These are phyloP conservation scores for Masnerella sp. DNA, from an alignment of 2,888 invertebrate species.

Conservation along the genomic window DNA sequence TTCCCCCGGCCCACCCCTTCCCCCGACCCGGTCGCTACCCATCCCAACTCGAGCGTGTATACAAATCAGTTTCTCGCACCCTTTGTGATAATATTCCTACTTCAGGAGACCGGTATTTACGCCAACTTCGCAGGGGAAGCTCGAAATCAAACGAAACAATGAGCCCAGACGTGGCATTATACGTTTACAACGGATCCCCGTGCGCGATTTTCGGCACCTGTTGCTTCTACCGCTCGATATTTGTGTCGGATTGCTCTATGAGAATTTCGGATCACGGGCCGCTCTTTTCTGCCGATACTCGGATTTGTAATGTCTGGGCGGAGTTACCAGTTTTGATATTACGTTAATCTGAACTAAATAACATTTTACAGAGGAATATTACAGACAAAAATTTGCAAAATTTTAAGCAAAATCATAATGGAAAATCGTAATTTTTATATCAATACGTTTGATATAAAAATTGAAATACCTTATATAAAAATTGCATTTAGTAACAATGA, in stretches of 20 bases:
- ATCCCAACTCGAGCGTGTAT: constrained; percentile 59
- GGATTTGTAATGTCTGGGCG: no score
- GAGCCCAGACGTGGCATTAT: constrained; percentile 26
- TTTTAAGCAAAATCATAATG: no score
- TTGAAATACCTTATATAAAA: no score
- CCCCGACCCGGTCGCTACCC: constrained; percentile 35
- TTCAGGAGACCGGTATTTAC: constrained; percentile 58
- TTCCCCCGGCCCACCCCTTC: constrained; percentile 13
- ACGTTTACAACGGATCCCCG: constrained; percentile 23
- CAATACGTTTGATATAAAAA: no score
- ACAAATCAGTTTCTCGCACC: constrained; percentile 68
- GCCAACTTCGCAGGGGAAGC: constrained; percentile 46
- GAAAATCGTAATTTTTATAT: no score
- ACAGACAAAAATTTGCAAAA: no score
- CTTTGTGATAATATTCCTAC: constrained; percentile 61
- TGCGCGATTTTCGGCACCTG: constrained; percentile 32
- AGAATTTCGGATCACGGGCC: no score
- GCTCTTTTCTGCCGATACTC: no score
- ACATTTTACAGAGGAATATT: no score
- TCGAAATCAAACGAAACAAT: constrained; percentile 47
- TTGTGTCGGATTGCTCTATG: neutral
- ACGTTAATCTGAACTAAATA: no score
- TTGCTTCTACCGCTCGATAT: neutral
- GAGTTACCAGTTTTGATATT: no score
- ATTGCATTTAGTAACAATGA: no score